Conservation (phyloP, 2,888 invertebrate species). For the Andrena flavipes region DNA sequence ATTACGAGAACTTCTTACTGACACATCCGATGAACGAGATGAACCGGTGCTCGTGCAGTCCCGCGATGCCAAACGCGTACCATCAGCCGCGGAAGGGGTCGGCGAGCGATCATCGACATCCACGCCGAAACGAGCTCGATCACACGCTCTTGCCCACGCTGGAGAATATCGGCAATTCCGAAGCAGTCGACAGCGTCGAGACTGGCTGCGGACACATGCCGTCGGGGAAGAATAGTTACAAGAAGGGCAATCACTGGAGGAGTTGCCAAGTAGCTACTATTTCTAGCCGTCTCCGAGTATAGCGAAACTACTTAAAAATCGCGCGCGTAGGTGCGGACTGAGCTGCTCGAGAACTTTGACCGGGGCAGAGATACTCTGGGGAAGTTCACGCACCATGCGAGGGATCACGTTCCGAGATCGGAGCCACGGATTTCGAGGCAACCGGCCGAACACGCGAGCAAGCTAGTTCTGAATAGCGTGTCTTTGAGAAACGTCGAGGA, state of each 20-base stretch:
- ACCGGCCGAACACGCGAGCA: not conserved
- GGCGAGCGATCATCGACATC: constrained; percentile 36
- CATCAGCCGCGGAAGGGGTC: constrained; percentile 33
- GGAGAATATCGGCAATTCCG: constrained; percentile 35
- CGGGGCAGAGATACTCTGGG: not conserved
- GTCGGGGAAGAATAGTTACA: constrained; percentile 23
- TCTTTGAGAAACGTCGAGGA: not conserved
- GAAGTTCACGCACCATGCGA: constrained; percentile 21
- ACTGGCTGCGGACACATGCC: constrained; percentile 23
- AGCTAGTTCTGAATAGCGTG: not conserved
- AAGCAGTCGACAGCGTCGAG: constrained; percentile 41
- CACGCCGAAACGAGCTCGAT: constrained; percentile 51
- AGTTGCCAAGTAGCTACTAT: constrained; percentile 34
- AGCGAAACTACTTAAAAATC: no score
- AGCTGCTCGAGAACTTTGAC: not conserved
- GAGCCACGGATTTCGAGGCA: constrained; percentile 1
- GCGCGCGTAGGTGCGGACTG: not conserved
- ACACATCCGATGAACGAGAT: constrained; percentile 36
- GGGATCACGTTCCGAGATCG: not conserved
- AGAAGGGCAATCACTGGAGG: constrained; percentile 27
- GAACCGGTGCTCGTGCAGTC: constrained; percentile 10
- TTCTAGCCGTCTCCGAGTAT: not conserved
- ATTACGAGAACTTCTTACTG: constrained; percentile 39
- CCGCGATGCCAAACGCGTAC: constrained; percentile 24
- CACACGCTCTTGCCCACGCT: constrained; percentile 18